Evolutionary conservation across 2,797 vertebrate genomes (phyloP).

Genomic region (Octomys mimax): DNA sequence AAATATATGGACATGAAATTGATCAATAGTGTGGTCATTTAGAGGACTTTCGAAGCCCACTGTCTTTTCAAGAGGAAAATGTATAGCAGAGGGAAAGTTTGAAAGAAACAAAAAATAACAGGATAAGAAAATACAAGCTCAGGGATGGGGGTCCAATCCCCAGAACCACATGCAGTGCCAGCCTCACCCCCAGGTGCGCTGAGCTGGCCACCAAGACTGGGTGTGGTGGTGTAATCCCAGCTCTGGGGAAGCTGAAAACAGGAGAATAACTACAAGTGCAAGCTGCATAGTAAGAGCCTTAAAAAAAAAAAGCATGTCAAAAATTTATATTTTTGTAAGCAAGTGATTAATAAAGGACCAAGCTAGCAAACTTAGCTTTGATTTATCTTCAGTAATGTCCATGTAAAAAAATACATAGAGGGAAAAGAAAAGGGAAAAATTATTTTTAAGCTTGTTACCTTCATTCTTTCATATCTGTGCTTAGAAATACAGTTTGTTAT

Average conservation of each 20-base stretch:
- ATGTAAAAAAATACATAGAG: not conserved
- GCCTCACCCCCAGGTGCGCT: too few species aligned
- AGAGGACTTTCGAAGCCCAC: not conserved
- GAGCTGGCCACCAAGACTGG: too few species aligned
- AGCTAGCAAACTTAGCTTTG: not conserved
- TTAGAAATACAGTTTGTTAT: not conserved
- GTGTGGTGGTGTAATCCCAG: too few species aligned
- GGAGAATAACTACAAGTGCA: too few species aligned
- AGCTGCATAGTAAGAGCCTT: too few species aligned
- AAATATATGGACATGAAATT: not conserved
- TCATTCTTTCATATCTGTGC: not conserved
- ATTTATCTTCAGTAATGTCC: not conserved
- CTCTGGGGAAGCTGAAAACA: too few species aligned
- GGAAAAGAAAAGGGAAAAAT: not conserved
- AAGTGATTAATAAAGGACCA: not conserved
- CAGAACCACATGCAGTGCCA: too few species aligned
- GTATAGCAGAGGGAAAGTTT: not conserved
- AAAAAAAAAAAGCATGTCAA: not conserved
- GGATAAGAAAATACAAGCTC: not conserved
- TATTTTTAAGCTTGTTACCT: not conserved
- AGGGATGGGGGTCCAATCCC: too few species aligned
- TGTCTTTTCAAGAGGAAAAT: not conserved
- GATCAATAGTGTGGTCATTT: not conserved
- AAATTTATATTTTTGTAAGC: not conserved
- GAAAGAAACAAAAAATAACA: not conserved